Percentiles rank a stretch among this genome's conserved stretches.
phyloP scores from a whole-genome alignment of 2,113 vertebrate species.

The Cnemophilus loriae region DNA sequence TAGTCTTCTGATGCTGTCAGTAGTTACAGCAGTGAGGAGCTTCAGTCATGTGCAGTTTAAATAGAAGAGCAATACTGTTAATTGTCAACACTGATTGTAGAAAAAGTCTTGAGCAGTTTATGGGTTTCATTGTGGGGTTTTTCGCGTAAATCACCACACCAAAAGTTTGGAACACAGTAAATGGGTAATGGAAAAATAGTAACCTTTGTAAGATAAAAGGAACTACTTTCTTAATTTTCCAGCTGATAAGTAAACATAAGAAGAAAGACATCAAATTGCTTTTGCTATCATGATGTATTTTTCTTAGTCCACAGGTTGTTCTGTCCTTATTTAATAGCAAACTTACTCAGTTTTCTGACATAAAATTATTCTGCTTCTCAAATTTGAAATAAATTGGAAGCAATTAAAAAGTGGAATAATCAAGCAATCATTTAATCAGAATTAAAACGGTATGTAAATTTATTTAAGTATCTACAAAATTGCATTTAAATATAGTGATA shows the following conservation, averaged over 20 bases:
- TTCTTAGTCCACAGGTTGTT: background rate
- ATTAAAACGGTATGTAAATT: background rate
- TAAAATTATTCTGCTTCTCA: background rate
- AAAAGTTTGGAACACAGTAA: background rate
- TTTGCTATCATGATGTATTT: background rate
- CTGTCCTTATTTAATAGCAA: background rate
- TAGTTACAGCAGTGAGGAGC: background rate
- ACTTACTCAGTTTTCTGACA: background rate
- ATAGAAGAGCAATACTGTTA: background rate
- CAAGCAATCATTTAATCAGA: background rate
- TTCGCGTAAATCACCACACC: rapidly evolving
- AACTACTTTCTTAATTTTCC: background rate
- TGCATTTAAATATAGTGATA: background rate
- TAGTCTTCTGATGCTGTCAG: background rate
- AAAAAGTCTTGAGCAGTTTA: background rate
- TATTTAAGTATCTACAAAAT: background rate
- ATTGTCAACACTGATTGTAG: background rate
- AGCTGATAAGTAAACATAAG: background rate
- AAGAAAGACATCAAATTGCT: background rate
- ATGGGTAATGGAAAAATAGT: background rate
- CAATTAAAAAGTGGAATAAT: background rate
- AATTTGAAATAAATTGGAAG: background rate
- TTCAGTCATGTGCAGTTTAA: background rate
- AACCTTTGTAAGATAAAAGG: background rate
- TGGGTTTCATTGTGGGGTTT: background rate